These are phyloP conservation scores for Cotesia glomerata DNA, from an alignment of 1,140 invertebrate species.

Conservation along the genomic window DNA sequence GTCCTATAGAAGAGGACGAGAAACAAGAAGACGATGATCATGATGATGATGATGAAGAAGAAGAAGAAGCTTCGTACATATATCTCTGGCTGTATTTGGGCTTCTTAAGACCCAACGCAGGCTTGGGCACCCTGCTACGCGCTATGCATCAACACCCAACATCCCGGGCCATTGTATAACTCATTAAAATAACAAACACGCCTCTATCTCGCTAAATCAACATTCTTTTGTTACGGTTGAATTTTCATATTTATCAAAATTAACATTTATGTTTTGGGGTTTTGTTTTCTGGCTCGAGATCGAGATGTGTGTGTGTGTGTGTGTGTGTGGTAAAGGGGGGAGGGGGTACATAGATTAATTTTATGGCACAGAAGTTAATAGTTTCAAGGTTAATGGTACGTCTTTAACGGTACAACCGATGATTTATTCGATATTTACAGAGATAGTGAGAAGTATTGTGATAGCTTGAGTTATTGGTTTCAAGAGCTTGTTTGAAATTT, in stretches of 20 bases:
- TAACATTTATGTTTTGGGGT: constrained; percentile 26
- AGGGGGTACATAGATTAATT: background rate
- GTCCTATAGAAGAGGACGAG: constrained; percentile 10
- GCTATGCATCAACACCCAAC: constrained; percentile 62
- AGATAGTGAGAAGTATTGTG: too few relatives aligned
- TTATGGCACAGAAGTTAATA: background rate
- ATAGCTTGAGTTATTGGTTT: too few relatives aligned
- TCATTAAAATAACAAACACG: constrained; percentile 63
- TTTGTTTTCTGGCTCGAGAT: background rate
- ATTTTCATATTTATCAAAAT: constrained; percentile 59
- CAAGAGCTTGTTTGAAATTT: too few relatives aligned
- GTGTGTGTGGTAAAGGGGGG: background rate
- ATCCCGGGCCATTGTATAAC: constrained; percentile 58
- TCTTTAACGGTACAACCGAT: background rate
- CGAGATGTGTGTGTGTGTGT: background rate
- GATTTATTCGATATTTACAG: too few relatives aligned
- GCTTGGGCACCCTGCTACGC: constrained; percentile 57
- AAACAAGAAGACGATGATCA: background rate
- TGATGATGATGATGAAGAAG: background rate
- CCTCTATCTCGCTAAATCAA: constrained; percentile 54
- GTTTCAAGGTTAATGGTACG: background rate
- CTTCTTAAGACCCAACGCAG: background rate
- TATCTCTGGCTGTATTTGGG: too few relatives aligned
- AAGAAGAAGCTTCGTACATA: background rate
- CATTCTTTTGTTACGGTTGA: constrained; percentile 56